phyloP scores from a whole-genome alignment of 2,113 vertebrate genomes.

The Heptranchias perlo region DNA sequence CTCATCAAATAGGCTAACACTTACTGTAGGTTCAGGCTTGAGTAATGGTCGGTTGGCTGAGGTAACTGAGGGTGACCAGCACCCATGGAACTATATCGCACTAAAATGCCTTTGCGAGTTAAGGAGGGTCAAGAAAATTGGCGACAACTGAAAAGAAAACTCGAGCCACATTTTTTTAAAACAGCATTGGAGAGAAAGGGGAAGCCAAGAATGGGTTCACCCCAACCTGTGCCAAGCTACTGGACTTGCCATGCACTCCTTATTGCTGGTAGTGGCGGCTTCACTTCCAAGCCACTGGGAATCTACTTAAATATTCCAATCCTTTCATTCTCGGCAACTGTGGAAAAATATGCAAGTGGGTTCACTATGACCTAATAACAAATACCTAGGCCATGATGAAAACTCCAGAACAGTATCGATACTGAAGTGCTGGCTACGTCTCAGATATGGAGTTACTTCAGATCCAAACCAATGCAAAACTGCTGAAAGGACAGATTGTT shows the following conservation, averaged over 20 bases:
- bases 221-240: neutral
- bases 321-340: neutral
- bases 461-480: neutral
- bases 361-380: neutral
- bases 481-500: neutral
- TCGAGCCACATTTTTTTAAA: neutral
- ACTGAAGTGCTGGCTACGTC: neutral
- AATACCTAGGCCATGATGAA: neutral
- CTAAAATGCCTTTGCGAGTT: neutral
- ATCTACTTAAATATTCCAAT: neutral
- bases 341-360: neutral
- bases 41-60: neutral
- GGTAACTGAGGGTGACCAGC: neutral
- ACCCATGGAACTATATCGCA: neutral
- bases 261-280: neutral
- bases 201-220: neutral
- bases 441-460: neutral
- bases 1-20: neutral
- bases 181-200: neutral
- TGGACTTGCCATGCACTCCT: neutral
- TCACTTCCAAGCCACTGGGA: neutral
- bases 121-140: neutral
- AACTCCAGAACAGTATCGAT: neutral
- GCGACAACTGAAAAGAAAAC: neutral
- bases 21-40: neutral